A percentile compares a stretch with the other conserved stretches of the same genome.
phyloP scores from a whole-genome alignment of 2,797 vertebrate genomes.

The Apodemus agrarius region DNA sequence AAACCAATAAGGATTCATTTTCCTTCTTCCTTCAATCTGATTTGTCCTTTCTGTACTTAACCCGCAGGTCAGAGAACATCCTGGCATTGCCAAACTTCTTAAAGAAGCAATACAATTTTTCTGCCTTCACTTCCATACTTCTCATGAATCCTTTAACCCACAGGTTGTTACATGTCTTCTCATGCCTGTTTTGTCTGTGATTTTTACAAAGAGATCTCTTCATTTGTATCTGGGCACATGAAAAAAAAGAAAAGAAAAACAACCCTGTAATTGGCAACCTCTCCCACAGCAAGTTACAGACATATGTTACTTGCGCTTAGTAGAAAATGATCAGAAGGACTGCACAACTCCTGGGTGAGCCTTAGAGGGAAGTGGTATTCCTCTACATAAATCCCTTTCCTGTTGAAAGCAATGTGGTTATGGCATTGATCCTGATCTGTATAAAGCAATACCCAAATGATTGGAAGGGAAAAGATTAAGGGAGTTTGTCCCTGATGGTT shows the following conservation, averaged over 20 bases:
- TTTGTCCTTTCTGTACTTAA: not conserved
- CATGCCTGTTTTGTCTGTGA: not conserved
- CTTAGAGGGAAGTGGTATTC: not conserved
- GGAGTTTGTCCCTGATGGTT: not conserved
- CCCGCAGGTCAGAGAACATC: not conserved
- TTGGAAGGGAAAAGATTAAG: not conserved
- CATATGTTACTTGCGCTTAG: not conserved
- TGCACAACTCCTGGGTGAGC: not conserved
- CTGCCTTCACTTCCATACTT: not conserved
- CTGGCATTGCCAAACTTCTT: not conserved
- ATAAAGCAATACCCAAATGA: not conserved
- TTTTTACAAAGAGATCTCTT: not conserved
- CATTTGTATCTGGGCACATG: not conserved
- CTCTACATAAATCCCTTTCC: not conserved
- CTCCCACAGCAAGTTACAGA: not conserved
- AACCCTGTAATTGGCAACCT: not conserved
- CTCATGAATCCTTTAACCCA: slow-evolving; percentile 11
- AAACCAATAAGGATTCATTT: not conserved
- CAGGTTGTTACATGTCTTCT: not conserved
- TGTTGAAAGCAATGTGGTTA: not conserved
- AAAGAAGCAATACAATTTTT: not conserved
- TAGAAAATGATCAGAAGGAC: not conserved
- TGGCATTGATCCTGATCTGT: not conserved
- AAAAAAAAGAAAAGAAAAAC: no score
- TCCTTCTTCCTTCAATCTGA: not conserved